phyloP scores from a whole-genome alignment of 2,113 vertebrate species.

The Fregetta grallaria region DNA sequence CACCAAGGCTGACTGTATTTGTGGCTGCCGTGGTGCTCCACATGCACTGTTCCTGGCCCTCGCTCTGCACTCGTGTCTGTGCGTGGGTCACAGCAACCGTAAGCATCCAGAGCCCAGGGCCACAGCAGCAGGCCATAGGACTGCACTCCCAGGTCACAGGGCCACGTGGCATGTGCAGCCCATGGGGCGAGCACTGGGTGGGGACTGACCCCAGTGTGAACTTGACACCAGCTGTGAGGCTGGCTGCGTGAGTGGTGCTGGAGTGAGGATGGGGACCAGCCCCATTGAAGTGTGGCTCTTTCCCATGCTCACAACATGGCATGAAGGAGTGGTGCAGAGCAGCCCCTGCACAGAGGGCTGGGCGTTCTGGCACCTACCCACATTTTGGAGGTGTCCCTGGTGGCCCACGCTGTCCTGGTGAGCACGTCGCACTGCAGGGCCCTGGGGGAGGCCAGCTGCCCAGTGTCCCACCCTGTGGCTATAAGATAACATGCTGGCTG shows the following conservation, averaged over 20 bases:
- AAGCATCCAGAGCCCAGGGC: not conserved
- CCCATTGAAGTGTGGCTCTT: not conserved
- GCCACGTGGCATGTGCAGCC: accelerated
- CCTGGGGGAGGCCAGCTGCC: not conserved
- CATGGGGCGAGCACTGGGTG: accelerated
- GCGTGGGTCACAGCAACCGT: accelerated
- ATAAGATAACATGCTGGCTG: not conserved
- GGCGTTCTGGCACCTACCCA: not conserved
- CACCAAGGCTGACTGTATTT: not conserved
- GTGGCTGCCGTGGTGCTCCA: not conserved
- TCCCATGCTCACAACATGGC: not conserved
- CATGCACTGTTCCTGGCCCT: accelerated
- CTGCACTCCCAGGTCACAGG: accelerated
- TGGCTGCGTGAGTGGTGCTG: not conserved
- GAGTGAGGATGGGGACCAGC: not conserved
- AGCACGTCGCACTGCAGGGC: accelerated
- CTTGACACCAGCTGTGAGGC: accelerated
- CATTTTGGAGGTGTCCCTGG: not conserved
- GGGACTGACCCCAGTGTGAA: not conserved
- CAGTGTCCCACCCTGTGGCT: not conserved
- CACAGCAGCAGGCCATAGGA: accelerated
- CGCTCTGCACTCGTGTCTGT: accelerated
- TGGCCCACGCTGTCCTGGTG: not conserved
- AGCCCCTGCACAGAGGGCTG: not conserved
- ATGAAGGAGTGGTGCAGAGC: not conserved